phyloP scores from a whole-genome alignment of 1,140 invertebrate species.

The Dryas iulia region DNA sequence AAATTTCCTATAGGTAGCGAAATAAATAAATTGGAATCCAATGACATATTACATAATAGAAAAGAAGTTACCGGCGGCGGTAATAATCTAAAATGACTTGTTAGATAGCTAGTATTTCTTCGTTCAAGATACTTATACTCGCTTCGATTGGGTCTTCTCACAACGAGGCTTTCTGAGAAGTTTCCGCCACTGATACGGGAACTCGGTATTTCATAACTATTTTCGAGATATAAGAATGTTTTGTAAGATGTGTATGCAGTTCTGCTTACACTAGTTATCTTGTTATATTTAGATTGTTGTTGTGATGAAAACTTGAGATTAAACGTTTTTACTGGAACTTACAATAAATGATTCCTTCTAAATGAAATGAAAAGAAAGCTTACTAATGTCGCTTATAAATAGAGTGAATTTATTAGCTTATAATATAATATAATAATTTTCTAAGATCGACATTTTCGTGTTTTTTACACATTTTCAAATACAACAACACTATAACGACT shows the following conservation, averaged over 20 bases:
- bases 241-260: conserved; percentile 12
- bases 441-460: too few species aligned
- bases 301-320: background rate
- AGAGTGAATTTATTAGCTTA: too few species aligned
- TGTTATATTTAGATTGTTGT: background rate
- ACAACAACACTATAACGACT: too few species aligned
- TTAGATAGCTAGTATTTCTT: conserved; percentile 18
- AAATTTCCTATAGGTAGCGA: background rate
- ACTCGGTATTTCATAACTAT: conserved; percentile 17
- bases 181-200: conserved; percentile 6
- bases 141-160: conserved; percentile 22
- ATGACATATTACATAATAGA: conserved; percentile 14
- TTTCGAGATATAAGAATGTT: conserved; percentile 6
- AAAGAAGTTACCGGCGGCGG: conserved; percentile 6
- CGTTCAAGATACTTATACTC: conserved; percentile 24
- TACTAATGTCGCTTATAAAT: too few species aligned
- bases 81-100: conserved; percentile 14
- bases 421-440: too few species aligned
- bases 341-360: too few species aligned
- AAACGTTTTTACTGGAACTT: background rate
- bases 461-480: too few species aligned
- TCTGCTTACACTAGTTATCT: background rate
- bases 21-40: background rate
- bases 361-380: too few species aligned
- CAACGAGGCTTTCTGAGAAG: conserved; percentile 19